Evolutionary conservation across 2,113 vertebrate species (phyloP).

Genomic region (Apus apus): DNA sequence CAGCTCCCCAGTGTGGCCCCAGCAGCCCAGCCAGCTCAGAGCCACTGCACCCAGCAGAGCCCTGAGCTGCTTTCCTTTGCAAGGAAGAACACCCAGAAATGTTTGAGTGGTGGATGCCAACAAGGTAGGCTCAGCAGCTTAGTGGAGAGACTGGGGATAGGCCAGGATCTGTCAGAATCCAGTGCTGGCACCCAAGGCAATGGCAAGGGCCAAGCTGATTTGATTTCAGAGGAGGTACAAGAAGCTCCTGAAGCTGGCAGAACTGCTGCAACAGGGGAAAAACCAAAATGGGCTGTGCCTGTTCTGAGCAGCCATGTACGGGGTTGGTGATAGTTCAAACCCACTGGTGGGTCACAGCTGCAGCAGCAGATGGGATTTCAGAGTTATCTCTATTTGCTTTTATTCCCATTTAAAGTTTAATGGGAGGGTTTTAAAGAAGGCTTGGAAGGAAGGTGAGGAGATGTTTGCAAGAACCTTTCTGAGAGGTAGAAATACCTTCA

Average conservation of each 20-base stretch:
- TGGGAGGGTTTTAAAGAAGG: background rate
- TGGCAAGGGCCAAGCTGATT: background rate
- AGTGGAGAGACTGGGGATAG: accelerated
- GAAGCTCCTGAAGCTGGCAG: background rate
- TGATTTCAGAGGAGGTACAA: background rate
- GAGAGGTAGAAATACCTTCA: background rate
- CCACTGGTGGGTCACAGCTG: background rate
- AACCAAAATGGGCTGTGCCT: accelerated
- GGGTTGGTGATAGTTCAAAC: background rate
- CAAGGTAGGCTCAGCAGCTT: background rate
- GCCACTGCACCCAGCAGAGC: background rate
- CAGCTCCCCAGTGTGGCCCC: accelerated
- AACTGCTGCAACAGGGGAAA: background rate
- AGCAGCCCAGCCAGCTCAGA: background rate
- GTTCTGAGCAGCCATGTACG: background rate
- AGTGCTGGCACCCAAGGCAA: background rate
- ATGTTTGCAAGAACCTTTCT: background rate
- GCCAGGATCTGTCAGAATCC: background rate
- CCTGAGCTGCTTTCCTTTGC: background rate
- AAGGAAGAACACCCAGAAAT: background rate
- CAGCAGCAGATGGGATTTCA: background rate
- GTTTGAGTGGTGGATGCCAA: background rate
- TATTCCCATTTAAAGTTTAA: background rate
- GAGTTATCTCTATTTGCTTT: background rate
- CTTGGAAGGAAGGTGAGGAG: background rate